Base-by-base conservation (phyloP, 1,140 invertebrate species). In the Zaprionus nigranus region DNA sequence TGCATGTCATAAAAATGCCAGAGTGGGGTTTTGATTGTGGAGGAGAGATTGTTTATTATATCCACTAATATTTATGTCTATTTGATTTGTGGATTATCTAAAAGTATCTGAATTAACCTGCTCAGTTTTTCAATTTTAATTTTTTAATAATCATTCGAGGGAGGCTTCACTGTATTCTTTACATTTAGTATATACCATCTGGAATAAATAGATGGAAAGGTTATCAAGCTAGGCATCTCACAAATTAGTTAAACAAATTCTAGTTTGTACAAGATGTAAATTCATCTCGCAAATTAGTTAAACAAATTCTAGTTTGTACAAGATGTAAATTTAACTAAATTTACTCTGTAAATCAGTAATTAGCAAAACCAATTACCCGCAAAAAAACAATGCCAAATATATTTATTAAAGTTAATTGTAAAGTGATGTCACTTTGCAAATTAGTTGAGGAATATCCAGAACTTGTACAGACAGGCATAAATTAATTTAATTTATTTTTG, bases 261-360 rank as follows among this genome's bases (percentile, higher is more conserved):
- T 34, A 20, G 59, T 24, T 49, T 15, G 26, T 3, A 12, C 20
- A 12, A 17, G n/a, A 24, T 36, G 28, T n/a, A n/a, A n/a, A n/a
- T n/a, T n/a, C n/a, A n/a, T n/a, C n/a, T n/a, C n/a, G n/a, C n/a
- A 59, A 43, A 59, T 58, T 67, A 17, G 54, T 67, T 59, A 58
- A 59, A 34, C 28, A 46, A 46, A 49, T 36, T 53, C 46, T 34
- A 20, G 59, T 24, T 49, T 15, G 26, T 3, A 12, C 20, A 12
- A 17, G n/a, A 24, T 36, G 28, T n/a, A n/a, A n/a, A n/a, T n/a
- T n/a, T 5, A 22, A 22, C 46, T 13, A 51, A 12, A 46, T 46
- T n/a, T 46, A 9, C 40, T 6, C 2, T 46, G 13, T 38, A 38
- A 38, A 38, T 38, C 36, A 38, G 36, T 5, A 15, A 38, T 38